These are phyloP conservation scores for Lepus europaeus DNA, from an alignment of 2,113 vertebrate species.

Conservation along the genomic window DNA sequence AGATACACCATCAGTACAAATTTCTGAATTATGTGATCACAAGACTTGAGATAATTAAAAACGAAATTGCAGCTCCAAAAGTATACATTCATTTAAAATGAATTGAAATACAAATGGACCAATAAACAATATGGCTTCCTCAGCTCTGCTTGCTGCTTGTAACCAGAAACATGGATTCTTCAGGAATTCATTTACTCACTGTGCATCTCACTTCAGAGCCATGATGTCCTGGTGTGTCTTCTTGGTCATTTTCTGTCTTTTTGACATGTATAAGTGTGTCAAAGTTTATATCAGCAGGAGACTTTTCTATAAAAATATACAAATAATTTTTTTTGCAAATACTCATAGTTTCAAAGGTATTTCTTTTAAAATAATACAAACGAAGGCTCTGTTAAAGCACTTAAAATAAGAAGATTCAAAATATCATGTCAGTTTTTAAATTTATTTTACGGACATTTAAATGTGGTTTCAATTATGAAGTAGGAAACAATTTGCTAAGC, in stretches of 20 bases:
- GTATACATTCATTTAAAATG: background rate
- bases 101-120: background rate
- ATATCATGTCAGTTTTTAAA: background rate
- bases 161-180: slow-evolving; percentile 87
- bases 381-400: background rate
- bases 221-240: slow-evolving; percentile 79
- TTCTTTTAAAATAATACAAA: slow-evolving; percentile 24
- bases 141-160: slow-evolving; percentile 86
- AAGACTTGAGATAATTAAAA: too few relatives aligned
- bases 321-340: background rate
- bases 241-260: slow-evolving; percentile 81
- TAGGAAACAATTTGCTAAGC: slow-evolving; percentile 17
- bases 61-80: too few relatives aligned
- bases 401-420: slow-evolving; percentile 6
- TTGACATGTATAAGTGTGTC: slow-evolving; percentile 82
- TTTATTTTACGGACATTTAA: background rate
- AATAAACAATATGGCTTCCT: slow-evolving; percentile 70
- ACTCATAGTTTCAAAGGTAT: background rate
- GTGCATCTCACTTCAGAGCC: slow-evolving; percentile 81
- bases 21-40: too few relatives aligned
- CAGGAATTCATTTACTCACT: slow-evolving; percentile 86
- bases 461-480: background rate
- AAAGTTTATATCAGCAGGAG: slow-evolving; percentile 83
- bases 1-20: too few relatives aligned
- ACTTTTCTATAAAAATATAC: slow-evolving; percentile 82